A percentile compares a stretch with the other conserved stretches of the same genome.
Evolutionary conservation across 1,140 invertebrate species (phyloP).

Genomic region (Melitaea cinxia): DNA sequence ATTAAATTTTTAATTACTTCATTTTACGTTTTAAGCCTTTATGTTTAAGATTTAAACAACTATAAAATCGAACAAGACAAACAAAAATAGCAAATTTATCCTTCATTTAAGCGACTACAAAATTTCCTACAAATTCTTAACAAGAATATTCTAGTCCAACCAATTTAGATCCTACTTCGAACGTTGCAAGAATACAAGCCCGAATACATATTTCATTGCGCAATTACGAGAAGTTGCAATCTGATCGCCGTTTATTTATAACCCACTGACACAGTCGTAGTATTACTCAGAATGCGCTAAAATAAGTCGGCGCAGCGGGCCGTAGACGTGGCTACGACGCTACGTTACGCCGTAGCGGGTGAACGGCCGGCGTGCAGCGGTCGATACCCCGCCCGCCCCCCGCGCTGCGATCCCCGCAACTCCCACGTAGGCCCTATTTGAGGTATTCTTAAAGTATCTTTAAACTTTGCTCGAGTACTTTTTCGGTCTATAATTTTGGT

Average conservation of each 20-base stretch:
- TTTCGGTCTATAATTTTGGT: conserved; percentile 6
- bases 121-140: too few species aligned
- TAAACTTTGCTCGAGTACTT: conserved; percentile 3
- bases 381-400: conserved; percentile 55
- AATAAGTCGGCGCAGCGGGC: conserved; percentile 26
- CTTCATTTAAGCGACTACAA: too few species aligned
- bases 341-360: conserved; percentile 65
- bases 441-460: conserved; percentile 35
- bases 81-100: too few species aligned
- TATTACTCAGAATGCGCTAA: conserved; percentile 19
- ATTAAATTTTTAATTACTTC: too few species aligned
- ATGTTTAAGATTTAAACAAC: too few species aligned
- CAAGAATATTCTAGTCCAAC: too few species aligned
- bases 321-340: conserved; percentile 43
- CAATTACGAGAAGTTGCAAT: conserved; percentile 5
- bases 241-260: conserved; percentile 19
- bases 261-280: conserved; percentile 35
- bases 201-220: neutral
- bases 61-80: too few species aligned
- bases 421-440: neutral
- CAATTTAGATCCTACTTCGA: neutral
- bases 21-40: too few species aligned
- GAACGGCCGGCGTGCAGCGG: conserved; percentile 63
- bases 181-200: neutral
- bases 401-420: conserved; percentile 4